Evolutionary conservation across 2,113 vertebrate species (phyloP), one percentile per base, ranked within the genome.

Genomic region (Mustela nigripes): DNA sequence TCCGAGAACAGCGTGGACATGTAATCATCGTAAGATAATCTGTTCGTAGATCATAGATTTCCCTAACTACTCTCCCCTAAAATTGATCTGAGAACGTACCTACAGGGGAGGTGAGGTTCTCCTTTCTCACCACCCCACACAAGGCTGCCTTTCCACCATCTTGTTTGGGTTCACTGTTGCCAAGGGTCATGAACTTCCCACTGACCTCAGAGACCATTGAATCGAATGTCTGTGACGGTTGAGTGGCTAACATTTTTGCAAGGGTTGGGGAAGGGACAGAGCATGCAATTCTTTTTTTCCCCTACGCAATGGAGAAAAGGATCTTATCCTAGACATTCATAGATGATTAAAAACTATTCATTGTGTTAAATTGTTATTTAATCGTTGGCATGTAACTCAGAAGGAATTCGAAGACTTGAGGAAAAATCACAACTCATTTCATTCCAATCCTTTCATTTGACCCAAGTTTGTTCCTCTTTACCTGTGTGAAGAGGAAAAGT

Each of bases 211-310:
- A 89, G 91, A 24, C 33, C 69, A 33, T 33, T 21, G 56, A 78
- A 86, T 33, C 12, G 42, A 87, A 73, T 33, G 62, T 26, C 4
- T 33, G 56, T 22, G 18, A 67, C 12, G 14, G 22, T 7, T 71
- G n/a, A 31, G 28, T 16, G 31, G 28, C 33, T 22, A 42, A 33
- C 33, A 33, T 2, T 71, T 71, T 58, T 91, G 19, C n/a, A 11
- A 11, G 2, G 0, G 14, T 11, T 0, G 5, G 33, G 5, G 28
- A 62, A 26, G 2, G 4, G 9, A 15, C 31, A 71, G 26, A 80
- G 3, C 26, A 16, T 39, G 5, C 18, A 50, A 19, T 19, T n/a
- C 1, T 39, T 63, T 36, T 36, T 62, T 89, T 9, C 11, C 19
- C 15, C 42, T 56, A 62, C 1, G 18, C 15, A 67, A 16, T 1